These are phyloP conservation scores for Patiria miniata DNA, from an alignment of 35 echinoderm and acorn worm species.

Conservation along the genomic window DNA sequence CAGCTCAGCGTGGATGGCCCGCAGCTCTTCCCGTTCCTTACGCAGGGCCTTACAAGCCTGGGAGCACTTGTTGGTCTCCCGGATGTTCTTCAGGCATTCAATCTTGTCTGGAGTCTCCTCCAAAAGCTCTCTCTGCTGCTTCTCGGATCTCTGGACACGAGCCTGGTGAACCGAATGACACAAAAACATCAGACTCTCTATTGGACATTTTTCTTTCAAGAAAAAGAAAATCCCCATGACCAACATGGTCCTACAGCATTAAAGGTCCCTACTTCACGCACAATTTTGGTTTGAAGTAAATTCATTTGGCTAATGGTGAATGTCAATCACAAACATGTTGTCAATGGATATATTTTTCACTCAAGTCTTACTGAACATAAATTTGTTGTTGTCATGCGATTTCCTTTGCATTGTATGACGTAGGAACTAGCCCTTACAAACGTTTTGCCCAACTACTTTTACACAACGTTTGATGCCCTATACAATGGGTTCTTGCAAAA, in stretches of 20 bases:
- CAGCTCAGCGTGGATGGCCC: slow-evolving; percentile 32
- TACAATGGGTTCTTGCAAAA: too few species aligned
- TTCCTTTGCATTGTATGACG: too few species aligned
- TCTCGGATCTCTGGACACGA: slow-evolving; percentile 39
- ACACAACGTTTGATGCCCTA: too few species aligned
- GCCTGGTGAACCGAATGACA: slow-evolving; percentile 24
- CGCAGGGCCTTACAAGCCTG: neutral
- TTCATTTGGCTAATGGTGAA: neutral
- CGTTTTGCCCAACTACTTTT: too few species aligned
- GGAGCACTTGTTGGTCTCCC: slow-evolving; percentile 8
- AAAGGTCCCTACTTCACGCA: neutral
- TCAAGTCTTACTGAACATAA: too few species aligned
- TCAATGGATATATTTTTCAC: neutral
- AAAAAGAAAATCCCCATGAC: neutral
- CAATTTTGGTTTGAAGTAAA: neutral
- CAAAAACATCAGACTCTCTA: neutral
- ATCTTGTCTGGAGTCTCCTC: neutral
- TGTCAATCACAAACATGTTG: neutral
- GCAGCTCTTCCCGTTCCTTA: neutral
- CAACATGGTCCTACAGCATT: too few species aligned
- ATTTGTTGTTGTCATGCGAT: too few species aligned
- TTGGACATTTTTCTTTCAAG: neutral
- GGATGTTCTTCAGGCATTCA: slow-evolving; percentile 32
- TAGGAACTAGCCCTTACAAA: too few species aligned
- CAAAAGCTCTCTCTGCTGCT: slow-evolving; percentile 5